Base-by-base conservation (phyloP, 2,113 vertebrate genomes). In the Gasterosteus nipponicus region DNA sequence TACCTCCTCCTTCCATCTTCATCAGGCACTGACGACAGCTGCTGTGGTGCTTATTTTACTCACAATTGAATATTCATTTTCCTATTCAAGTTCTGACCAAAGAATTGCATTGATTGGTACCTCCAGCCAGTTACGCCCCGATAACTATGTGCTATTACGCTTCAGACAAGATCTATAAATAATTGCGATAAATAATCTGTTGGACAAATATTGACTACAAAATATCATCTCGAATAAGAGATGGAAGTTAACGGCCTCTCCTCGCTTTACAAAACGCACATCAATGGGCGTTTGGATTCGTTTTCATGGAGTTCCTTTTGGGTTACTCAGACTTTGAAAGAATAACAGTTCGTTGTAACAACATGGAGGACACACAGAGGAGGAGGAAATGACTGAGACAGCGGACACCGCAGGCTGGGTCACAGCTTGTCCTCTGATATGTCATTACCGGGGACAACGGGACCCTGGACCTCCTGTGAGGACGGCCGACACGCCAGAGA, bases 361-460 rank as follows among this genome's bases (percentile, higher is more conserved):
- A 79, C 33, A 68, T 15, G 29, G 18, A 60, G 75, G 10, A 44
- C 46, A 53, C 14, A 5, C 29, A 61, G 38, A 66, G n/a, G 15
- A 64, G 22, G 53, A 56, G 73, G 68, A 60, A 78, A 42, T 41
- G 60, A 75, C 46, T 60, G 38, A 18, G 65, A 78, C 47, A 65
- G 54, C 10, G 22, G 54, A 64, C 22, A 73, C 63, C 39, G 46
- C 16, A 1, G 7, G 53, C 42, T 9, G 18, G 7, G 58, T 63
- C 29, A 3, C 18, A 1, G 0, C 65, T 16, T 44, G 29, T 66
- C 53, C 39, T 54, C 44, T 75, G 54, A 4, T 26, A 4, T 26
- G 66, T 59, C 54, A n/a, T 39, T 41, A 75, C 53, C 39, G 57
- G 70, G 59, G 69, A 65, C 29, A 77, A 39, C 49, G 42, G 31